Conservation (phyloP, 1,140 invertebrate genomes). For the Drosophila parvula region DNA sequence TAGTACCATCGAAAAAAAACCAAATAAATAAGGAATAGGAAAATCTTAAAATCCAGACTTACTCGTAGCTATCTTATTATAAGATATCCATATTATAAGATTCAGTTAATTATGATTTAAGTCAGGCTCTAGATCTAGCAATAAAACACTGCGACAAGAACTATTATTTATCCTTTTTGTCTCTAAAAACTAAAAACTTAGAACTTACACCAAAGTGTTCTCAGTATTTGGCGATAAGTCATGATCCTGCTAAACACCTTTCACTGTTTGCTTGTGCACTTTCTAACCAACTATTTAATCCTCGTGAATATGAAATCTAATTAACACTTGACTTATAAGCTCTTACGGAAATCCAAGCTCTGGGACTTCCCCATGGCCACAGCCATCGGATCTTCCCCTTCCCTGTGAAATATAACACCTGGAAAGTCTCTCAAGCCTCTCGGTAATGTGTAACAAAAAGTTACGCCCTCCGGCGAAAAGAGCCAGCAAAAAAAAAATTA, state of each 20-base stretch:
- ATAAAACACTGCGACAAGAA: too few relatives aligned
- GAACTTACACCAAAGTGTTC: neutral
- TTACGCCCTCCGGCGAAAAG: slow-evolving; percentile 35
- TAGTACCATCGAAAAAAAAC: too few relatives aligned
- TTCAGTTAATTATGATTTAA: too few relatives aligned
- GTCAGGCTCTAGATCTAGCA: too few relatives aligned
- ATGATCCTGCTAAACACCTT: neutral
- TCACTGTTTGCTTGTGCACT: neutral
- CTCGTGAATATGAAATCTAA: slow-evolving; percentile 44
- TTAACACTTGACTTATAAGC: slow-evolving; percentile 50
- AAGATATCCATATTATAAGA: too few relatives aligned
- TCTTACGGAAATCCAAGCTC: slow-evolving; percentile 30
- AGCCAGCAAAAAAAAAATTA: slow-evolving; percentile 42
- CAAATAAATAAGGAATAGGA: too few relatives aligned
- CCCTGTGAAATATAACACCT: slow-evolving; percentile 9
- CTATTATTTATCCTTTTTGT: too few relatives aligned
- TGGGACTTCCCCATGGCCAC: slow-evolving; percentile 8
- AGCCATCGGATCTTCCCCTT: neutral
- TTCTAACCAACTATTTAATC: slow-evolving; percentile 9
- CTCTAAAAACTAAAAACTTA: neutral
- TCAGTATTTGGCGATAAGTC: neutral
- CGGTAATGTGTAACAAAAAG: slow-evolving; percentile 52
- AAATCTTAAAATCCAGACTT: too few relatives aligned
- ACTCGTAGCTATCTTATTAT: too few relatives aligned
- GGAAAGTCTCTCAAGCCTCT: slow-evolving; percentile 26